Evolutionary conservation across 2,113 vertebrate species (phyloP), one percentile per base, ranked within the genome.

Genomic region (Potamarius usumacintae): DNA sequence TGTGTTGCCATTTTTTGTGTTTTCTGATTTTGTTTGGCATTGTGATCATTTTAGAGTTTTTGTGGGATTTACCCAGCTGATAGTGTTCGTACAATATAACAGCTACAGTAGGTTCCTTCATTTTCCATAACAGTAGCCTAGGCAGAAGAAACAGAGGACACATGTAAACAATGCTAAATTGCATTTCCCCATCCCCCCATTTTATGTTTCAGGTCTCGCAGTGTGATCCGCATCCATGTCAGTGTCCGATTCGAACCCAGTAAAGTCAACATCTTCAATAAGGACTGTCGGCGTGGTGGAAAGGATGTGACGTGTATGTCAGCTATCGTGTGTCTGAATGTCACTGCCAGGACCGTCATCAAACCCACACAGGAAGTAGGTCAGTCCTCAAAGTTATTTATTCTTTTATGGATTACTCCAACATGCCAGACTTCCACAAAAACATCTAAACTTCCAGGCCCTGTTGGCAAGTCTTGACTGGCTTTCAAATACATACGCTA

Each of bases 231-330:
- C 88, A 95, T 99, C 92, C 96, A 98, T 0, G 92, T 95, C 92
- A 96, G 91, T 58, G 93, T 98, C 87, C 94, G 90, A 90, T 99
- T 99, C 0, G 97, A 99, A 92, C 98, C 98, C 1, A 67, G 94
- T 90, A 99, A 99, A 91, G 94, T 99, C 94, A 99, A 99, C 94
- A 96, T 98, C 93, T 99, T 99, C 93, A 96, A 96, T 95, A 97
- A 98, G 91, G 97, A 99, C 94, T 99, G 98, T 92, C 94, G 90
- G 90, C 93, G 98, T 83, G 96, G 94, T 0, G 97, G 97, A 48
- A 97, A 97, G 90, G 97, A 99, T 0, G 97, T 97, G 91, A 98
- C 97, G 87, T 99, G 98, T 87, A 96, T 99, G 96, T 95, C 96
- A 0, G 96, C 97, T 88, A 96, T 97, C 17, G 89, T 97, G 87